Base-by-base conservation (phyloP, 2,888 invertebrate genomes). In the Poecilus cupreus region DNA sequence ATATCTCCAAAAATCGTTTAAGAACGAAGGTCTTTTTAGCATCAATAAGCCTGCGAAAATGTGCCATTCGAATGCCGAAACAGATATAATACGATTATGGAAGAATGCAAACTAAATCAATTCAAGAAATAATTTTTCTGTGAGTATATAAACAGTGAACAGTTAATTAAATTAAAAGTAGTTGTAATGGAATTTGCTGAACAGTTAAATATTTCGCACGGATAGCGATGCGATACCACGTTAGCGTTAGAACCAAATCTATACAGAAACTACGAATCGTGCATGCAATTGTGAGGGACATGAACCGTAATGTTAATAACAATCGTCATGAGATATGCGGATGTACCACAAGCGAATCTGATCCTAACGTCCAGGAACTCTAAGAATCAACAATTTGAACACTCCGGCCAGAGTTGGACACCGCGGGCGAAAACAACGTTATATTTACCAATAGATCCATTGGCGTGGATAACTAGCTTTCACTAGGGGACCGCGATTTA, bases 271-370 rank as follows among this genome's bases (percentile, higher is more conserved):
- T 57, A 46, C 18, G 64, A 37, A 68, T 39, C 51, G 80, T 80
- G 80, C 72, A 80, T 37, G 37, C 64, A 68, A 64, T 68, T 68
- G 49, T 24, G 70, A 79, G 51, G 80, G 57, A 80, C 57, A 80
- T 39, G 72, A 72, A 80, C 80, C 80, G 80, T 72, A 80, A 80
- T 80, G 80, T 72, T 80, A 80, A 80, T 80, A 80, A 80, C 80
- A 80, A 80, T 80, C 54, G 80, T 80, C 80, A 54, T 80, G 57
- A 54, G 57, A 72, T 75, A 51, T 72, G 72, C 80, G 39, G 37
- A 68, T 37, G 64, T 68, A 16, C 64, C 18, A 60, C 64, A 68
- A 68, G 64, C 64, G 37, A 68, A 13, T 37, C 37, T 68, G 32
- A 32, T n/a, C 18, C 64, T 68, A 37, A 68, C 10, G 64, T 68